Percentiles rank a stretch among this genome's conserved stretches.
Conservation (phyloP, 1,140 invertebrate species). For the Trinorchestia longiramus region DNA sequence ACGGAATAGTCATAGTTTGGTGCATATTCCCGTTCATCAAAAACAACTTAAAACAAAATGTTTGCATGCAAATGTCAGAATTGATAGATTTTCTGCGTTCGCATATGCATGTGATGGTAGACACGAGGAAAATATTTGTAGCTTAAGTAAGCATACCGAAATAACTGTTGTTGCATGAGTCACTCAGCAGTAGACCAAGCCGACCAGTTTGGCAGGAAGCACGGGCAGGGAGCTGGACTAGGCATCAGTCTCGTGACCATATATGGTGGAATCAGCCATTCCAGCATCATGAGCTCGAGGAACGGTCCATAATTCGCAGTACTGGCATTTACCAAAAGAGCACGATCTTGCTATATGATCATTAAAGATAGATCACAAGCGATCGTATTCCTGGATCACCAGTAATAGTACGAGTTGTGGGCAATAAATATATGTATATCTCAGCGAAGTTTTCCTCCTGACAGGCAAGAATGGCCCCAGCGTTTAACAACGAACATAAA, state of each 20-base stretch:
- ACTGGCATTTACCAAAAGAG: background rate
- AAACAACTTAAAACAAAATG: too few species aligned
- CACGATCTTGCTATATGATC: background rate
- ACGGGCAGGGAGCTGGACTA: background rate
- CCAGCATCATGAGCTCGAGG: background rate
- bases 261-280: background rate
- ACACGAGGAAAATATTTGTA: background rate
- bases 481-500: background rate
- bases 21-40: too few species aligned
- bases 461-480: background rate
- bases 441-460: background rate
- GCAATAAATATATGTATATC: background rate
- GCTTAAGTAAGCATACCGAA: background rate
- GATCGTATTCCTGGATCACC: background rate
- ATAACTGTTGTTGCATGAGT: background rate
- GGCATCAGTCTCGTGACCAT: background rate
- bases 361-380: background rate
- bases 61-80: background rate
- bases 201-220: background rate
- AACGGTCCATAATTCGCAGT: background rate
- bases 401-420: background rate
- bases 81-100: background rate
- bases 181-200: background rate
- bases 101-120: background rate
- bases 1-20: background rate